Percentiles rank a stretch among this genome's conserved stretches.
These are phyloP conservation scores for Quiscalus mexicanus DNA, from an alignment of 2,113 vertebrate genomes.

Conservation along the genomic window DNA sequence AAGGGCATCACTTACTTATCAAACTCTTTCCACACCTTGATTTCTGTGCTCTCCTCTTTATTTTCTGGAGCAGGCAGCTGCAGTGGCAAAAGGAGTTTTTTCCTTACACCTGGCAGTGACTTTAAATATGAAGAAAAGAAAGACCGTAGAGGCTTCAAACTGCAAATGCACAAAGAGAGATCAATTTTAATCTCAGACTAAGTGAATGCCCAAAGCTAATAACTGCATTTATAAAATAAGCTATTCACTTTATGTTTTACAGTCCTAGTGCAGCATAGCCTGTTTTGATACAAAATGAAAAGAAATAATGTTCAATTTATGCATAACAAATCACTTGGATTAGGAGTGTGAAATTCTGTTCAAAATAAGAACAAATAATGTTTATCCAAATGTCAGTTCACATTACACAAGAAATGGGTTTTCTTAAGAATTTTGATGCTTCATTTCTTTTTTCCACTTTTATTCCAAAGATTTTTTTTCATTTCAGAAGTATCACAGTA, in stretches of 20 bases:
- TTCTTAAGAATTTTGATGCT: not conserved
- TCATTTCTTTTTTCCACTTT: not conserved
- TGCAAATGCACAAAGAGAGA: constrained; percentile 54
- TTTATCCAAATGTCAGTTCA: not conserved
- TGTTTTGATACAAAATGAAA: not conserved
- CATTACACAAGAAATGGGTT: rapidly evolving
- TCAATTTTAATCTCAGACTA: not conserved
- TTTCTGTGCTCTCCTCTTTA: not conserved
- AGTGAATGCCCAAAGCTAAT: not conserved
- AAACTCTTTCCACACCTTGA: constrained; percentile 80
- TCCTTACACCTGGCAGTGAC: constrained; percentile 83
- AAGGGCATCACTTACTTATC: constrained; percentile 76
- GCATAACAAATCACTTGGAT: not conserved
- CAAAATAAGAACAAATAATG: not conserved
- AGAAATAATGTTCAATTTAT: not conserved
- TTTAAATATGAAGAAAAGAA: constrained; percentile 90
- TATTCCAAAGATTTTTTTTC: not conserved
- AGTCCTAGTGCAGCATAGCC: not conserved
- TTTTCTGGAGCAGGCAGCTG: constrained; percentile 45
- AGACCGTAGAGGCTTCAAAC: constrained; percentile 85
- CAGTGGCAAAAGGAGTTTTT: constrained; percentile 55
- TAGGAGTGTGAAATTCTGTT: not conserved
- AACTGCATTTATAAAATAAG: not conserved
- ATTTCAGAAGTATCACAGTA: not conserved
- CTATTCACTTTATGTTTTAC: not conserved